Evolutionary conservation across 2,888 invertebrate genomes (phyloP).

Genomic region (Oasisia sp.): DNA sequence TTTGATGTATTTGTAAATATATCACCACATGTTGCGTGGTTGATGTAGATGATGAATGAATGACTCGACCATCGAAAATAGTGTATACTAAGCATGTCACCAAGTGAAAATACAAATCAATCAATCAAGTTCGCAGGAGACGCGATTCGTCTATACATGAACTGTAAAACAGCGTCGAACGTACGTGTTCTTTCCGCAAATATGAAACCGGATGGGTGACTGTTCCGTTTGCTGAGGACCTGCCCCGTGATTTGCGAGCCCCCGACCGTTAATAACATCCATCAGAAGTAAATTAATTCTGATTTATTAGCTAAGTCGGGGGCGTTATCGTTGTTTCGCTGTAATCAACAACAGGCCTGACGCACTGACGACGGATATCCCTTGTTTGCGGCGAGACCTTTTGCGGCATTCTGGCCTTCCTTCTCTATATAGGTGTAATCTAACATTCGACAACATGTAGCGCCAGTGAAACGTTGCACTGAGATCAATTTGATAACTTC

Average conservation of each 20-base stretch:
- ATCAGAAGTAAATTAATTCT: not conserved
- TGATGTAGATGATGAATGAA: too few species aligned
- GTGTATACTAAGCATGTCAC: too few species aligned
- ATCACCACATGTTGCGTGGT: too few species aligned
- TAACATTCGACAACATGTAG: not conserved
- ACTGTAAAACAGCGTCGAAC: not conserved
- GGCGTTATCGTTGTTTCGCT: not conserved
- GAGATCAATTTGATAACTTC: not conserved
- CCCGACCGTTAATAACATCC: not conserved
- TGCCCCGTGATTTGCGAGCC: not conserved
- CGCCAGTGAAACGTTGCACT: not conserved
- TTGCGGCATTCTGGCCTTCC: not conserved
- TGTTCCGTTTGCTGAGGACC: not conserved
- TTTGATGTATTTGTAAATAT: too few species aligned
- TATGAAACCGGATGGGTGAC: not conserved
- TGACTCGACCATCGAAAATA: too few species aligned
- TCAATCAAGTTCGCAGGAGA: not conserved
- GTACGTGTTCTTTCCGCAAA: not conserved
- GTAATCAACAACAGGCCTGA: not conserved
- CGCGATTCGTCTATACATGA: not conserved
- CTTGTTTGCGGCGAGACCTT: not conserved
- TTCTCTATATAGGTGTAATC: not conserved
- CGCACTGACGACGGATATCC: not conserved
- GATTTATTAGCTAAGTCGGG: conserved; percentile 7
- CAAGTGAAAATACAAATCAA: too few species aligned